These are phyloP conservation scores for Eolophus roseicapilla DNA, from an alignment of 2,113 vertebrate species.

Conservation along the genomic window DNA sequence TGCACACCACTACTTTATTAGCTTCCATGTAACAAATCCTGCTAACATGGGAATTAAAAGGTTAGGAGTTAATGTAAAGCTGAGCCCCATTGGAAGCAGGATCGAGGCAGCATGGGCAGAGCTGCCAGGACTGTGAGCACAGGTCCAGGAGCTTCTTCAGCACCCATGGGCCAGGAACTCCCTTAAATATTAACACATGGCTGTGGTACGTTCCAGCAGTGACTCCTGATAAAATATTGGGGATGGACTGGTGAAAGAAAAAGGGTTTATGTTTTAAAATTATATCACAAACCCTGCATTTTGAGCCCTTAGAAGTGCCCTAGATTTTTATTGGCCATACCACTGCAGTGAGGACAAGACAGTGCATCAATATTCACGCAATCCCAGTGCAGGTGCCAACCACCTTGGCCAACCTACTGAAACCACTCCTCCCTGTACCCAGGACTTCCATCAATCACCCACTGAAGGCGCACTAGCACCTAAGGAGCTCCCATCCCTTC, in stretches of 20 bases:
- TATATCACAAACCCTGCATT: background rate
- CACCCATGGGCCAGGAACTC: background rate
- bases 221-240: background rate
- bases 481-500: background rate
- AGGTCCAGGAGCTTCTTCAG: background rate
- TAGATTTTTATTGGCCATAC: background rate
- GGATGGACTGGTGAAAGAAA: background rate
- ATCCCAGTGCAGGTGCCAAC: background rate
- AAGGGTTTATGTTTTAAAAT: background rate
- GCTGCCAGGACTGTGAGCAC: background rate
- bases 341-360: background rate
- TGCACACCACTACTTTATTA: background rate
- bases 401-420: background rate
- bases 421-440: background rate
- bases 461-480: background rate
- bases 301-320: background rate
- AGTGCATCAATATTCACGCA: background rate
- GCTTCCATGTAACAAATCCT: fast-evolving
- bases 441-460: background rate
- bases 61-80: background rate
- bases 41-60: background rate
- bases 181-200: background rate
- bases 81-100: background rate
- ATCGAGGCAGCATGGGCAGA: background rate
- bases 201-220: background rate